Base-by-base conservation (phyloP, 2,113 vertebrate genomes). In the Gobius niger region DNA sequence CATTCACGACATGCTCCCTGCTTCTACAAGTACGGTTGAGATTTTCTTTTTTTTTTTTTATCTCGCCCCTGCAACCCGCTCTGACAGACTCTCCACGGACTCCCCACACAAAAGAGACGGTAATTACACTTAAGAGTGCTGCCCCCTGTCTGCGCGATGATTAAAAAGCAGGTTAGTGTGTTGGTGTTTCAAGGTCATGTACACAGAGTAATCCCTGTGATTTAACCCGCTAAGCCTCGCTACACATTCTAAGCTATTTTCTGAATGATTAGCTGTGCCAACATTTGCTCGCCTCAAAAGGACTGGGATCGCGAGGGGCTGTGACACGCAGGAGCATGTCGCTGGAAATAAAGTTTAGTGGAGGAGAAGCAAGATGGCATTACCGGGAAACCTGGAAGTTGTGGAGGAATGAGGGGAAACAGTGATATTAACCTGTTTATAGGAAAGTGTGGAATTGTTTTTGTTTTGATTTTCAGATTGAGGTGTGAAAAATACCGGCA, bases 61-160 rank as follows among this genome's bases (percentile, higher is more conserved):
- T 89, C 85, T 84, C 62, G 15, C 79, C 77, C 85, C 72, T 82
- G 79, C 83, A 82, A 72, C 59, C 1, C 66, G 76, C 61, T 81
- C 62, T 47, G 44, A 15, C 51, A 40, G 34, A 40, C 68, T 84
- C 82, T 78, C 88, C 4, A 11, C 16, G 72, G 86, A 82, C 63
- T 18, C 8, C 78, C 47, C 51, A 41, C 60, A 86, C 80, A 85
- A 73, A 59, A 78, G 72, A 78, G 76, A 72, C 68, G 65, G 74
- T 87, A 85, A 88, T 83, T 87, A 81, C 84, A 80, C 64, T 74
- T 75, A 56, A 49, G 61, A 77, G 82, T 12, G 57, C 75, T 84
- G 76, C 78, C 65, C 69, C 34, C 72, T 53, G 66, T 74, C 76
- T 77, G 70, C 34, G 47, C 65, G 63, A 63, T 77, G 78, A 87